Base-by-base conservation (phyloP, 1,140 invertebrate genomes). In the Brachionus koreanus region DNA sequence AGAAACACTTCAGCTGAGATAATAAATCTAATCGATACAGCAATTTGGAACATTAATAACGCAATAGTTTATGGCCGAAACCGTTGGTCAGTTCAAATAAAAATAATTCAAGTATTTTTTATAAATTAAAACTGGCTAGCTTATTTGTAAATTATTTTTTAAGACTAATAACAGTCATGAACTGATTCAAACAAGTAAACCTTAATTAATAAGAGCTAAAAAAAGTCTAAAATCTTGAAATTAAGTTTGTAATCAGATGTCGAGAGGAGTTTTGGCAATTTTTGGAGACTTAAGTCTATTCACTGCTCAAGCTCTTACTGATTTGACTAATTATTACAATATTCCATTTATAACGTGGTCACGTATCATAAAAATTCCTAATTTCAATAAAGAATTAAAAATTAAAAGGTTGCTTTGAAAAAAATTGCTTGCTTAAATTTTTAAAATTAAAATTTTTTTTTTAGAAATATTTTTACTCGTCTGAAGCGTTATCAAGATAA, bases 311-410 rank as follows among this genome's bases (percentile, higher is more conserved):
- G 97, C 95, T 16, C 91, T 97, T 49, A 94, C 97, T 86, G 96
- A 94, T 0, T 97, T 96, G 89, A 94, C 93, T 85, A 96, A 97
- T 88, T 96, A 95, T 5, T 97, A 97, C 87, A 93, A 96, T 87
- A 94, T 97, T 92, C 96, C 96, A 25, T 96, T 97, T 86, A 91
- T 98, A 43, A 96, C 85, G n/a, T 79, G 76, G 76, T 79, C 49
- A 7, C 43, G 3, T 74, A 10, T 29, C 4, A 46, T 5, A 23
- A 74, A 74, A 49, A 74, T 5, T 23, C 10, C 33, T 42, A 69
- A 10, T 19, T 39, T 3, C 7, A 39, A 69, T 43, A 4, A 16
- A n/a, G 7, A 69, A 69, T 5, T 1, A n/a, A 49, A 42, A 23
- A 57, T 16, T 9, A 77, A 61, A 33, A 77, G 42, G 43, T 52